Evolutionary conservation across 2,888 invertebrate species (phyloP), one percentile per base, ranked within the genome.

Genomic region (Plebejus argus): DNA sequence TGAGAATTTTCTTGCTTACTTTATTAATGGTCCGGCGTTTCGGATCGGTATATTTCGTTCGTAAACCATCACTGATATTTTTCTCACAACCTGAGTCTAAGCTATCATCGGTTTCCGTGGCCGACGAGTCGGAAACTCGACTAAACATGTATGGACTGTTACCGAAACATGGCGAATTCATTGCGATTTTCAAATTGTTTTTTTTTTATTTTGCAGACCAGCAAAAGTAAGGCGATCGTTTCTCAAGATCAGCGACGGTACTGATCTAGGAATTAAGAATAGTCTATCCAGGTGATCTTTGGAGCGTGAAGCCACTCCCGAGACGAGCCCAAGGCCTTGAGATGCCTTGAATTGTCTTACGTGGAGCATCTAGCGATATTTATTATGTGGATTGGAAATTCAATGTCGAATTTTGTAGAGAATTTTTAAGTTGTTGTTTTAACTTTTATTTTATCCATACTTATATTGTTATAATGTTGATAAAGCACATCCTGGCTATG

Each of bases 1-100:
- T 92, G 76, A 94, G 83, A 84, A 94, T 93, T 82, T 94, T 94
- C 83, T 91, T 89, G 86, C 94, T 93, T 83, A 94, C 94, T 90
- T 93, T 93, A 84, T 91, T 93, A 86, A 94, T 93, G 79, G 94
- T 93, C 86, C 93, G 90, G 81, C 88, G 85, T 84, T 93, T 94
- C 87, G 93, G 92, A 86, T 94, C 94, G 90, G 82, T 85, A 83
- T 90, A 92, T 83, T 91, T 92, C 86, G 86, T 91, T 92, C 91
- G 91, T 87, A 86, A 88, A 80, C 87, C 89, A 83, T 87, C 88
- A 84, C 87, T 85, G 82, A 91, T 87, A 78, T 84, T 88, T 85
- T 92, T 93, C 79, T 90, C 91, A 56, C 86, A 85, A 7, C 93
- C 94, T 6, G 94, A 93, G 82, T 92, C 88, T 23, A 85, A 85